These are phyloP conservation scores for Dexiosoma caninum DNA, from an alignment of 2,888 invertebrate genomes.

Conservation along the genomic window DNA sequence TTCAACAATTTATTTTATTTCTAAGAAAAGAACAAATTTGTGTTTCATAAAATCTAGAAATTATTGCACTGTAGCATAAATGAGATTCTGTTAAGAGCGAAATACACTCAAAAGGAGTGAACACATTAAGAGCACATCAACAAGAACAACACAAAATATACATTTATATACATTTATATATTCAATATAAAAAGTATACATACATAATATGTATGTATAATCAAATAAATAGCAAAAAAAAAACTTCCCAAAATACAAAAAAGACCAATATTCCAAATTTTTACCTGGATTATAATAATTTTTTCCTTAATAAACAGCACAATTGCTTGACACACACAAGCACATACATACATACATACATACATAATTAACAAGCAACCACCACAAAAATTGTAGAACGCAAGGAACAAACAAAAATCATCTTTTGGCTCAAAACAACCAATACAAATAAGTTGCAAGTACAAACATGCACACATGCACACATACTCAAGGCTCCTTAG, in stretches of 20 bases:
- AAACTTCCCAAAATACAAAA: conserved; percentile 15
- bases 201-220: neutral
- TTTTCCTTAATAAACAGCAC: conserved; percentile 13
- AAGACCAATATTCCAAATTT: conserved; percentile 28
- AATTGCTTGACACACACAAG: conserved; percentile 11
- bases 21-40: too few relatives aligned
- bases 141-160: conserved; percentile 15
- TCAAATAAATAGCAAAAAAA: conserved; percentile 33
- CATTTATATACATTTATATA: neutral
- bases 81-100: too few relatives aligned
- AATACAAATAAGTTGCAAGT: conserved; percentile 9
- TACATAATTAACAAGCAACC: conserved; percentile 21
- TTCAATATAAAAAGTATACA: too few relatives aligned
- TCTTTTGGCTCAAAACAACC: conserved; percentile 10
- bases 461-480: neutral
- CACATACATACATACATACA: neutral
- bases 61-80: too few relatives aligned
- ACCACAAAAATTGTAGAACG: conserved; percentile 8
- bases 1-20: too few relatives aligned
- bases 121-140: neutral
- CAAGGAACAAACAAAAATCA: conserved; percentile 13
- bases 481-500: conserved; percentile 33
- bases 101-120: too few relatives aligned
- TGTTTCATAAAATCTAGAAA: too few relatives aligned
- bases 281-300: conserved; percentile 26